Conservation (phyloP, 2,797 vertebrate species). For the Platalea minor region DNA sequence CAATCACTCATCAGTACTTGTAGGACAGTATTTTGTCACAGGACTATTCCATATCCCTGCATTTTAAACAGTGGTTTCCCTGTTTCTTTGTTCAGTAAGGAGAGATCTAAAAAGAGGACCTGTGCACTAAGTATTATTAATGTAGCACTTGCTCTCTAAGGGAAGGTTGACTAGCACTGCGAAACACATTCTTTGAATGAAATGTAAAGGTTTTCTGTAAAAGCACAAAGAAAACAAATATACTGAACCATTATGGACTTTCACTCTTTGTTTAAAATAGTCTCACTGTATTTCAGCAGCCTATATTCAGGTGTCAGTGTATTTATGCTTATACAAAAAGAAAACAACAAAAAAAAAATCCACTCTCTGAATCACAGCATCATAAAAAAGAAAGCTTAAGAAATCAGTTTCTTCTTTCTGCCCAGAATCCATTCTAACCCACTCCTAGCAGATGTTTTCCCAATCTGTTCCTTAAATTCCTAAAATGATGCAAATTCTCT, state of each 20-base stretch:
- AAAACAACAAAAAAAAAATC: background rate
- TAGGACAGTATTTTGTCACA: background rate
- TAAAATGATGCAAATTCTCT: background rate
- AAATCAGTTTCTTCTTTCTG: background rate
- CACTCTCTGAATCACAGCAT: background rate
- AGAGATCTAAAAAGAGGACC: background rate
- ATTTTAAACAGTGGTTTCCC: background rate
- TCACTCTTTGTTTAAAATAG: background rate
- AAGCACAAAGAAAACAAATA: background rate
- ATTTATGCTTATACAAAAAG: background rate
- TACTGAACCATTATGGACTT: background rate
- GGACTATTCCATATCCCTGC: background rate
- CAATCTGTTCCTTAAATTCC: background rate
- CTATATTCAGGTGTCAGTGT: background rate
- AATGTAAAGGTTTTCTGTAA: background rate
- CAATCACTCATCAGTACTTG: background rate
- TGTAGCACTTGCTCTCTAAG: background rate
- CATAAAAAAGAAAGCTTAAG: background rate
- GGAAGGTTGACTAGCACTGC: background rate
- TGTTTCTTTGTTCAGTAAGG: background rate
- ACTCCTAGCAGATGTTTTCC: background rate
- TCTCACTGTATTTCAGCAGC: background rate
- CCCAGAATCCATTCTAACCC: background rate
- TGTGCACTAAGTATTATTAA: background rate
- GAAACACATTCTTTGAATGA: background rate